phyloP scores from a whole-genome alignment of 2,888 invertebrate genomes.

The Lissonota sp. region DNA sequence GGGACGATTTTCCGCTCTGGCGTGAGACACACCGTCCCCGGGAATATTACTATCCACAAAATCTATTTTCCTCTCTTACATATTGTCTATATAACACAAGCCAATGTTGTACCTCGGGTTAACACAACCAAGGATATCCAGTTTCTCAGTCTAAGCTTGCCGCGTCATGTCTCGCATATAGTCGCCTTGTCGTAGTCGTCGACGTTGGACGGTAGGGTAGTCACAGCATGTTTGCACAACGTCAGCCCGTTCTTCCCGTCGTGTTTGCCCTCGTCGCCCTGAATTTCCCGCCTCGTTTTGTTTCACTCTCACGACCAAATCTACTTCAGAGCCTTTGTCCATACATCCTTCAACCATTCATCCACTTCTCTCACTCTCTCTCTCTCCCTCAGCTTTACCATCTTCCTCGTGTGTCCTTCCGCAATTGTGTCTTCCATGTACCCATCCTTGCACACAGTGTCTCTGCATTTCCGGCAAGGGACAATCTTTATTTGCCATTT shows the following conservation, averaged over 20 bases:
- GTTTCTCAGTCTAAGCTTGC: slow-evolving; percentile 65
- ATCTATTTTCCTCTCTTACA: slow-evolving; percentile 34
- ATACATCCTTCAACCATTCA: slow-evolving; percentile 21
- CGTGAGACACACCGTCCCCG: background rate
- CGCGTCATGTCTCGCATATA: slow-evolving; percentile 48
- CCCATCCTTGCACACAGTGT: background rate
- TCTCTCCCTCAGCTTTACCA: slow-evolving; percentile 4
- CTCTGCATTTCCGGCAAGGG: background rate
- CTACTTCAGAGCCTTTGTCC: slow-evolving; percentile 23
- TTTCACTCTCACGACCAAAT: slow-evolving; percentile 15
- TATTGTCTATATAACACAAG: background rate
- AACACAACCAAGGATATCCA: slow-evolving; percentile 67
- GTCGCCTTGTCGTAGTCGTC: slow-evolving; percentile 60
- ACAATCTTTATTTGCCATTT: slow-evolving; percentile 29
- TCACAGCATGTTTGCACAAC: slow-evolving; percentile 71
- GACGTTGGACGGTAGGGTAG: slow-evolving; percentile 55
- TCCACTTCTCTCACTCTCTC: too few relatives aligned
- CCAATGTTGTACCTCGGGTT: slow-evolving; percentile 4
- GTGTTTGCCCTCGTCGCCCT: slow-evolving; percentile 74
- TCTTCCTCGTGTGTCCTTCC: slow-evolving; percentile 14
- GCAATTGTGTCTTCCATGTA: background rate
- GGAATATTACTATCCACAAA: background rate
- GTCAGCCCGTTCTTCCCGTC: slow-evolving; percentile 66
- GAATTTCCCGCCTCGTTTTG: slow-evolving; percentile 69
- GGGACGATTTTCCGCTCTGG: slow-evolving; percentile 3